Evolutionary conservation across 2,797 vertebrate species (phyloP).

Genomic region (Choloepus didactylus): DNA sequence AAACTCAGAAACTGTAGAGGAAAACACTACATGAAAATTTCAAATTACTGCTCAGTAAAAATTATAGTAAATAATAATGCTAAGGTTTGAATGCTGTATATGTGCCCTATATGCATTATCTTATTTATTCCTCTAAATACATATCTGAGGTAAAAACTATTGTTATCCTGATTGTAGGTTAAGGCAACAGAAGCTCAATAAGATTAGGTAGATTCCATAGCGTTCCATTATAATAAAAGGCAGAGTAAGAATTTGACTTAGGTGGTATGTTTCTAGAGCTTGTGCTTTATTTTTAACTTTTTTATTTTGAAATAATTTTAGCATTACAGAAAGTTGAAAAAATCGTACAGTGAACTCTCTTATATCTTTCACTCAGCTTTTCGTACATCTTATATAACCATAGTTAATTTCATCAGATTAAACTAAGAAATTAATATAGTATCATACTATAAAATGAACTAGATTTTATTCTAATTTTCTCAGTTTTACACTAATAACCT

Average conservation of each 20-base stretch:
- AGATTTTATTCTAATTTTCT: neutral
- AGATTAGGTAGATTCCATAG: conserved; percentile 16
- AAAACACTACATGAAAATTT: conserved; percentile 60
- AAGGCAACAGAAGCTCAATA: conserved; percentile 4
- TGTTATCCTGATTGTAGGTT: neutral
- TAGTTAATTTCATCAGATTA: neutral
- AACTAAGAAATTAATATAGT: conserved; percentile 21
- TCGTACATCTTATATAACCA: neutral
- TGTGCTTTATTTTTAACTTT: conserved; percentile 34
- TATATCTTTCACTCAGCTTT: neutral
- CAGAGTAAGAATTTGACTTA: conserved; percentile 14
- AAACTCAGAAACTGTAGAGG: conserved; percentile 49
- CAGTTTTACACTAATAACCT: neutral
- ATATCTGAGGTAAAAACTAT: neutral
- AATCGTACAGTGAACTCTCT: neutral
- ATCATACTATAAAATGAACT: neutral
- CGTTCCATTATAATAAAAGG: neutral
- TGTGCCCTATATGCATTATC: conserved; percentile 4
- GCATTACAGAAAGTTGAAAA: neutral
- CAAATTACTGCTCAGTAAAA: conserved; percentile 52
- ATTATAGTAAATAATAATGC: conserved; percentile 50
- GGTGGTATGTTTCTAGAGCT: neutral
- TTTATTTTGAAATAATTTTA: conserved; percentile 57
- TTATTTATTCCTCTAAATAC: neutral
- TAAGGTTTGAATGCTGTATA: neutral